Conservation (phyloP, 2,888 invertebrate species). For the Matsumyia berberina region DNA sequence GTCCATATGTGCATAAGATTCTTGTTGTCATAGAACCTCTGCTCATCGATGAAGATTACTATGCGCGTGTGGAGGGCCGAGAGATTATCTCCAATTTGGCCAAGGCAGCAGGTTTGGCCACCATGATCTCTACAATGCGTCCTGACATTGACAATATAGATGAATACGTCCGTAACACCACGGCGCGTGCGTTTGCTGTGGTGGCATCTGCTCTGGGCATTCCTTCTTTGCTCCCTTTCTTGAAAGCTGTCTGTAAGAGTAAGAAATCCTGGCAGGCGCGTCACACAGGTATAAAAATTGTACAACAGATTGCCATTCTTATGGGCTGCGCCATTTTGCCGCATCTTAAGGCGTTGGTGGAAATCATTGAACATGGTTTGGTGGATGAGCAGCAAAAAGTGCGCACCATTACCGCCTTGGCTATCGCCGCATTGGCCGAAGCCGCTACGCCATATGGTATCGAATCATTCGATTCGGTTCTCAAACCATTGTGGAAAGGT, state of each 20-base stretch:
- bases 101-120: conserved; percentile 99
- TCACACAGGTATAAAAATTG: conserved; percentile 99
- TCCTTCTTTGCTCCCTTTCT: conserved; percentile 97
- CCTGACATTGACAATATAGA: conserved; percentile 99
- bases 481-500: conserved; percentile 99
- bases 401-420: conserved; percentile 98
- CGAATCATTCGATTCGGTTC: conserved; percentile 99
- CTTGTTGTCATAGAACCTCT: conserved; percentile 99
- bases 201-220: conserved; percentile 99
- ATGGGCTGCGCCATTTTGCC: conserved; percentile 99
- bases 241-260: conserved; percentile 99
- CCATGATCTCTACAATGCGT: conserved; percentile 99
- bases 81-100: conserved; percentile 99
- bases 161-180: conserved; percentile 99
- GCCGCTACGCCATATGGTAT: conserved; percentile 99
- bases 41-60: conserved; percentile 99
- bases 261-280: conserved; percentile 99
- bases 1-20: conserved; percentile 99
- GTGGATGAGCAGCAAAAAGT: conserved; percentile 99
- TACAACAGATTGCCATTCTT: conserved; percentile 99
- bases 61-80: conserved; percentile 99
- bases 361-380: conserved; percentile 99
- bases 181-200: conserved; percentile 99
- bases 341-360: conserved; percentile 98
- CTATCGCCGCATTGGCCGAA: conserved; percentile 98